These are phyloP conservation scores for Sebastes nivosus DNA, from an alignment of 2,797 vertebrate species.

Conservation along the genomic window DNA sequence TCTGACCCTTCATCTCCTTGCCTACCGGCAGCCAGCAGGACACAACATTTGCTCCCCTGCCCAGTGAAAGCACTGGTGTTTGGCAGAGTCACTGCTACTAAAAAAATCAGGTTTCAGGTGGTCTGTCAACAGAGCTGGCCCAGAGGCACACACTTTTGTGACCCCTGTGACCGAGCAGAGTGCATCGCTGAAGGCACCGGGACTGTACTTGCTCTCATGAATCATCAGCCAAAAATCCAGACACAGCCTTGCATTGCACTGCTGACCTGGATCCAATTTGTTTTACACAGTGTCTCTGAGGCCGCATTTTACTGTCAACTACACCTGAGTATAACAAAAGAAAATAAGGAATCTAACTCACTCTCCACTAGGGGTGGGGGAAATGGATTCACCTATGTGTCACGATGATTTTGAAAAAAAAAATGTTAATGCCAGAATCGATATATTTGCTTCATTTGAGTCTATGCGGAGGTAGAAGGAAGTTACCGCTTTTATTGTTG, in stretches of 20 bases:
- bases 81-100: constrained; percentile 8
- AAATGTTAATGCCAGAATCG: no score
- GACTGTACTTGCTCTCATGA: constrained; percentile 1
- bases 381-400: no score
- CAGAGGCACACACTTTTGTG: constrained; percentile 22
- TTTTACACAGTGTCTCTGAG: not conserved
- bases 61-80: not conserved
- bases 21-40: constrained; percentile 8
- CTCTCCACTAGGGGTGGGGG: no score
- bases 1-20: not conserved
- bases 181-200: not conserved
- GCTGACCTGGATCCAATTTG: constrained; percentile 2
- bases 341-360: not conserved
- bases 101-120: constrained; percentile 43
- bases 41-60: not conserved
- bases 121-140: constrained; percentile 20
- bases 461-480: no score
- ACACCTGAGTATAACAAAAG: not conserved
- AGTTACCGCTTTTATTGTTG: no score
- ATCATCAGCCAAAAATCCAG: constrained; percentile 13
- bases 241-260: not conserved
- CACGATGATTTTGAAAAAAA: no score
- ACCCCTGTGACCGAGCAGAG: constrained; percentile 17
- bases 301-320: not conserved
- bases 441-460: no score